Evolutionary conservation across 1,140 invertebrate species (phyloP).

Genomic region (Phthorimaea operculella): DNA sequence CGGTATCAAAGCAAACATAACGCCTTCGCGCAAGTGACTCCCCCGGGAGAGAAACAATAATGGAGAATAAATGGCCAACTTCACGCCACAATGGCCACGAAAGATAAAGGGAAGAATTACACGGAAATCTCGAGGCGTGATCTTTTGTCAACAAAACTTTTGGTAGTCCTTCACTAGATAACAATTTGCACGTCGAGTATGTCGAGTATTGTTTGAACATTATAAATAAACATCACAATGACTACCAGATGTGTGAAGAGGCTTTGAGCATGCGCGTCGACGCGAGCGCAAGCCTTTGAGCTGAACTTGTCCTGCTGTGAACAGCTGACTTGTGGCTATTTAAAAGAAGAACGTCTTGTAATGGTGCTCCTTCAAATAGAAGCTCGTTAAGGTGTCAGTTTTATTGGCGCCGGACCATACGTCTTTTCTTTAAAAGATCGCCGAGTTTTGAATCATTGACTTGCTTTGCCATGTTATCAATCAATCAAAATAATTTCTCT

Average conservation of each 20-base stretch:
- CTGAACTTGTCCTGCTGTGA: conserved; percentile 15
- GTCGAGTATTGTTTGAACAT: conserved; percentile 43
- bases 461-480: too few relatives aligned
- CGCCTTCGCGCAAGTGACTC: conserved; percentile 39
- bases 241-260: conserved; percentile 46
- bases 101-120: conserved; percentile 63
- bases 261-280: conserved; percentile 21
- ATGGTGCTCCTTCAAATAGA: not conserved
- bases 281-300: conserved; percentile 30
- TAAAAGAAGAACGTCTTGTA: conserved; percentile 1
- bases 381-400: not conserved
- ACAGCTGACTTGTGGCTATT: conserved; percentile 12
- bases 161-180: conserved; percentile 44
- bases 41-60: conserved; percentile 50
- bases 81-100: conserved; percentile 47
- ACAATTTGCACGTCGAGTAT: conserved; percentile 58
- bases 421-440: too few relatives aligned
- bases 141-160: conserved; percentile 36
- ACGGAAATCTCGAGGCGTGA: conserved; percentile 58
- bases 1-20: conserved; percentile 54
- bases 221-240: conserved; percentile 62
- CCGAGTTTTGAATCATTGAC: too few relatives aligned
- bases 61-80: conserved; percentile 53
- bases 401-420: too few relatives aligned
- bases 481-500: too few relatives aligned